These are phyloP conservation scores for Pelobates cultripes DNA, from an alignment of 2,797 vertebrate genomes.

Conservation along the genomic window DNA sequence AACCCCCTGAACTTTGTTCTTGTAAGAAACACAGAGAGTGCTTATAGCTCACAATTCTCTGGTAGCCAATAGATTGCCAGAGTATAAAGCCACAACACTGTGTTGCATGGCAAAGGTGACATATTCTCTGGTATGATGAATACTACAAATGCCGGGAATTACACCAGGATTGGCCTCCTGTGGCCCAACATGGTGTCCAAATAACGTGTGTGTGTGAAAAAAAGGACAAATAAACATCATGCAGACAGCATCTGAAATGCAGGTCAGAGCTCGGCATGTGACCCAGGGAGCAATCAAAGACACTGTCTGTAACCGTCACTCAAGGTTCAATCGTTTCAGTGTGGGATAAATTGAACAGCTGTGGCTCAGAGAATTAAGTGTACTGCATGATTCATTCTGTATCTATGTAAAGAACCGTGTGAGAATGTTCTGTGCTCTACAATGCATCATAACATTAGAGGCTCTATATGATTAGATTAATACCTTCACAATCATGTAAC, in stretches of 20 bases:
- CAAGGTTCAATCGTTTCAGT: slow-evolving; percentile 64
- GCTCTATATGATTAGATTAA: slow-evolving; percentile 44
- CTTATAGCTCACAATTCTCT: too few species aligned
- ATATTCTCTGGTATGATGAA: slow-evolving; percentile 8
- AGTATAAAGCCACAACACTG: background rate
- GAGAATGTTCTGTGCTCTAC: slow-evolving; percentile 46
- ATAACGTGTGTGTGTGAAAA: slow-evolving; percentile 42
- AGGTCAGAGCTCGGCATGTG: slow-evolving; percentile 63
- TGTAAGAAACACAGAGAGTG: too few species aligned
- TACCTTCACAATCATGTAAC: slow-evolving; percentile 30
- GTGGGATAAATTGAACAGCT: slow-evolving; percentile 66
- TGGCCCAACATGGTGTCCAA: slow-evolving; percentile 61
- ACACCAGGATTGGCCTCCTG: slow-evolving; percentile 61
- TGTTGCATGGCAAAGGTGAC: background rate
- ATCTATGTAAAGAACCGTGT: slow-evolving; percentile 62
- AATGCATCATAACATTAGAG: slow-evolving; percentile 46
- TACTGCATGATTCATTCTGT: slow-evolving; percentile 67
- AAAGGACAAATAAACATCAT: slow-evolving; percentile 54
- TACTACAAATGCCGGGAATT: slow-evolving; percentile 60
- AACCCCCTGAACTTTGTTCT: too few species aligned
- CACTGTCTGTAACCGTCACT: slow-evolving; percentile 67
- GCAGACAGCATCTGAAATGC: slow-evolving; percentile 65
- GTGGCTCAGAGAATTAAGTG: slow-evolving; percentile 65
- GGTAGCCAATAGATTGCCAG: too few species aligned
- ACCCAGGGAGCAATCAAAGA: slow-evolving; percentile 64